These are phyloP conservation scores for Neopipo cinnamomea DNA, from an alignment of 2,113 vertebrate genomes.

Conservation along the genomic window DNA sequence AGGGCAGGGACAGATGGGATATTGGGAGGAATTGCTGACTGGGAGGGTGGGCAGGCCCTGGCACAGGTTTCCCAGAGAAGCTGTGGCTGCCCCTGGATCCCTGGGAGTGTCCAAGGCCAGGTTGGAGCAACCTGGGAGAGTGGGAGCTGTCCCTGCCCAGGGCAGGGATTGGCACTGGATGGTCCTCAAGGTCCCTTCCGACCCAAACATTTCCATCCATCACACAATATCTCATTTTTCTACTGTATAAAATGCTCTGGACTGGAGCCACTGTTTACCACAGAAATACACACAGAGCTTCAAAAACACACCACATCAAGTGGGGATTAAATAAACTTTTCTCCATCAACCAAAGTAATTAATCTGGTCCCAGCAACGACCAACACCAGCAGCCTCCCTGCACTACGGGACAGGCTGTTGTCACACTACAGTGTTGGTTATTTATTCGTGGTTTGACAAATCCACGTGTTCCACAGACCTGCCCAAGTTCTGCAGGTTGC, in stretches of 20 bases:
- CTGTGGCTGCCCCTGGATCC: not conserved
- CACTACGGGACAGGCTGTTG: not conserved
- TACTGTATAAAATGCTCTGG: not conserved
- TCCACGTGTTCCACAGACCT: not conserved
- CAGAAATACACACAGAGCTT: not conserved
- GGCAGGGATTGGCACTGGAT: too few relatives aligned
- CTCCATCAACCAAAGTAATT: not conserved
- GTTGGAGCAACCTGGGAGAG: accelerated
- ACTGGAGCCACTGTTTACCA: not conserved
- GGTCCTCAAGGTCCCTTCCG: not conserved
- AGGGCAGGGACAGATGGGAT: not conserved
- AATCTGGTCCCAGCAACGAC: not conserved
- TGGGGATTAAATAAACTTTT: not conserved
- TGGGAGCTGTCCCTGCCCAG: not conserved
- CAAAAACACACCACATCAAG: not conserved
- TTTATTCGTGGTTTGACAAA: not conserved
- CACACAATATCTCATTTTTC: not conserved
- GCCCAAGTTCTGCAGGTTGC: not conserved
- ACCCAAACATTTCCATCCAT: not conserved
- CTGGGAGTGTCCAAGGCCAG: accelerated
- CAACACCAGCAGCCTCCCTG: not conserved
- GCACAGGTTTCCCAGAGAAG: not conserved
- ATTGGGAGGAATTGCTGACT: not conserved
- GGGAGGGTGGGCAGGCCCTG: not conserved
- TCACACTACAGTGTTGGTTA: not conserved